These are phyloP conservation scores for Aleiodes sp. DNA, from an alignment of 1,140 invertebrate genomes.

Conservation along the genomic window DNA sequence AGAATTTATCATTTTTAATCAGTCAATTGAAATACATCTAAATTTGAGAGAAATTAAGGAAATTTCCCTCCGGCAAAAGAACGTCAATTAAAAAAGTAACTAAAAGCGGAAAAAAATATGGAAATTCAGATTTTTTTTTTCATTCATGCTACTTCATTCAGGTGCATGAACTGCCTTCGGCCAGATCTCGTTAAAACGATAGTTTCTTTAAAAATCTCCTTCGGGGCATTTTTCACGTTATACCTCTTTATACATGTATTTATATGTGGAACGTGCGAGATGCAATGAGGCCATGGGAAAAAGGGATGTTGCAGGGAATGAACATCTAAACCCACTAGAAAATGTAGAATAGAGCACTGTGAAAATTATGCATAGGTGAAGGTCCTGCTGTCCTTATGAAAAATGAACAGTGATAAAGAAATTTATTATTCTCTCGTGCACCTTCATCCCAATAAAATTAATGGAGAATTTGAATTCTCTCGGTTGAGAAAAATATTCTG, in stretches of 20 bases:
- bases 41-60: no score
- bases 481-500: no score
- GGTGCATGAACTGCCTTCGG: not conserved
- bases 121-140: constrained; percentile 1
- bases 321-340: not conserved
- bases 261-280: constrained; percentile 5
- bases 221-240: constrained; percentile 4
- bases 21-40: no score
- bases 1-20: not conserved
- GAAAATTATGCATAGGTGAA: not conserved
- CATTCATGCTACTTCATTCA: not conserved
- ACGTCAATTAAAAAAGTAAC: no score
- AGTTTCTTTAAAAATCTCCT: constrained; percentile 14
- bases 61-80: no score
- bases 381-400: no score
- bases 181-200: constrained; percentile 32
- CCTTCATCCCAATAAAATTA: no score
- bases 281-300: not conserved
- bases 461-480: no score
- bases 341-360: not conserved
- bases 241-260: not conserved
- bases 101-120: no score
- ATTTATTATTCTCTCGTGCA: no score
- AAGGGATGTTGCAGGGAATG: not conserved
- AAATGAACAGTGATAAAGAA: not conserved